phyloP scores from a whole-genome alignment of 2,797 vertebrate species.

The Helicolenus hilgendorfi region DNA sequence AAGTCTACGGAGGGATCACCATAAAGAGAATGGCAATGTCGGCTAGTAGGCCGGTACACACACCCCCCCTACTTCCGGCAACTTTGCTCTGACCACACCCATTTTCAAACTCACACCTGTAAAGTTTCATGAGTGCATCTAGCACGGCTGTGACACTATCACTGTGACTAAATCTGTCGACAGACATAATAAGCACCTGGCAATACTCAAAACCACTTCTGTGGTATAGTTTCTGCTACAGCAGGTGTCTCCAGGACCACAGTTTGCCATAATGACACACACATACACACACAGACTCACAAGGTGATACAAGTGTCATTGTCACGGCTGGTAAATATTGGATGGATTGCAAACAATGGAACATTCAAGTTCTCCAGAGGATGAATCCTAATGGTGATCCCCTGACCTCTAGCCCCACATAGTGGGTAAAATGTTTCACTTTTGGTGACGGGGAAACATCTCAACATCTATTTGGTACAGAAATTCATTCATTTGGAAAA shows the following conservation, averaged over 20 bases:
- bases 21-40: no score
- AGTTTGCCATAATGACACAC: not conserved
- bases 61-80: not conserved
- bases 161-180: not conserved
- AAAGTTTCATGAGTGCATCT: not conserved
- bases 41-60: no score
- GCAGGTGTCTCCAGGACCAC: not conserved
- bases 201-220: not conserved
- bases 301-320: not conserved
- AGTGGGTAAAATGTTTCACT: not conserved
- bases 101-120: not conserved
- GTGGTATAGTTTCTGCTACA: not conserved
- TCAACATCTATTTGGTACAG: not conserved
- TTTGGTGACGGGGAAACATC: not conserved
- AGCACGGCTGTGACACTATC: not conserved
- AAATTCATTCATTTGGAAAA: not conserved
- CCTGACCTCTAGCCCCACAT: not conserved
- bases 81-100: not conserved
- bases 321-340: not conserved
- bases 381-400: not conserved
- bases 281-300: not conserved
- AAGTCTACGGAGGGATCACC: no score
- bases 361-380: not conserved
- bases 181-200: not conserved
- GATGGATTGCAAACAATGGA: not conserved